These are phyloP conservation scores for Lordiphosa stackelbergi DNA, from an alignment of 1,140 invertebrate genomes.

Conservation along the genomic window DNA sequence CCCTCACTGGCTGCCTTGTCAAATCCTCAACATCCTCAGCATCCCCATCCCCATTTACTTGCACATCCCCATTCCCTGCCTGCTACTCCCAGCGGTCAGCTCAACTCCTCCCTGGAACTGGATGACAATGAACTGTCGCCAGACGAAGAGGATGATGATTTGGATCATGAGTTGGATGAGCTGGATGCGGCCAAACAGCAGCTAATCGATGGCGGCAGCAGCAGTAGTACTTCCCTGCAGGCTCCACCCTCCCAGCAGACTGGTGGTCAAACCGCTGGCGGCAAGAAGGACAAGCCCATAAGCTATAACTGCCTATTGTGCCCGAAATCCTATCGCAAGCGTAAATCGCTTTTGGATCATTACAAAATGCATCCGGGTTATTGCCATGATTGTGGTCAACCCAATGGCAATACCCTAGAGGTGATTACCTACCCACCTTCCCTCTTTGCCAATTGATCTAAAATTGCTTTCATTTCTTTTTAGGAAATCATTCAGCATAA, in stretches of 20 bases:
- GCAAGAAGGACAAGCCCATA: slow-evolving; percentile 67
- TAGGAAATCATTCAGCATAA: slow-evolving; percentile 76
- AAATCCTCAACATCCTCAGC: slow-evolving; percentile 13
- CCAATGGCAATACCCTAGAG: slow-evolving; percentile 71
- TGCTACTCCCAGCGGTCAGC: slow-evolving; percentile 22
- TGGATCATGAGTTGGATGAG: slow-evolving; percentile 65
- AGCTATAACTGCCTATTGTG: slow-evolving; percentile 71
- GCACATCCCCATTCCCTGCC: slow-evolving; percentile 6
- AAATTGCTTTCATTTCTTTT: neutral
- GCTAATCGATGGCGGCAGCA: slow-evolving; percentile 71
- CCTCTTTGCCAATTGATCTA: too few species aligned
- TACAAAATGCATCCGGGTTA: slow-evolving; percentile 76
- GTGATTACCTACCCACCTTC: slow-evolving; percentile 14
- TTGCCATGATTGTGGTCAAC: slow-evolving; percentile 75
- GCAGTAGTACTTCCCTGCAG: slow-evolving; percentile 70
- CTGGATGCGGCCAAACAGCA: slow-evolving; percentile 72
- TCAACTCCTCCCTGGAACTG: slow-evolving; percentile 61
- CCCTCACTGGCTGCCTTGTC: slow-evolving; percentile 35
- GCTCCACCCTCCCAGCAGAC: slow-evolving; percentile 57
- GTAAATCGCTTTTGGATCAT: slow-evolving; percentile 72
- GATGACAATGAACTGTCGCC: slow-evolving; percentile 71
- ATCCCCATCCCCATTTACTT: slow-evolving; percentile 3
- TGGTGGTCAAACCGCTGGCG: slow-evolving; percentile 39
- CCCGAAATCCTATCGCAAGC: slow-evolving; percentile 71
- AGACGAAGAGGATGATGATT: slow-evolving; percentile 70